Evolutionary conservation across 2,113 vertebrate species (phyloP).

Genomic region (Agelaius phoeniceus): DNA sequence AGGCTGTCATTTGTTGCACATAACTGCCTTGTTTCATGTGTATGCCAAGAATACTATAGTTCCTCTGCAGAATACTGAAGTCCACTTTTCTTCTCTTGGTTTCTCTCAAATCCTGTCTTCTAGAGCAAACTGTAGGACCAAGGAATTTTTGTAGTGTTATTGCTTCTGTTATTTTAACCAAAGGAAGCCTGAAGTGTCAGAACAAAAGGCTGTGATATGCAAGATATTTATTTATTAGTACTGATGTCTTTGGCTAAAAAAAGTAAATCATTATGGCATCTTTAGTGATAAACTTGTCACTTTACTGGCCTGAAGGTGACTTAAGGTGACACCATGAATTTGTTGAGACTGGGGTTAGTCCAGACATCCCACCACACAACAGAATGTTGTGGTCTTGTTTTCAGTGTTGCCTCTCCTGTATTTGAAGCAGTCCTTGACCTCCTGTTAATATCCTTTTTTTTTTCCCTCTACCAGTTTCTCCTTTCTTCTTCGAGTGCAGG

Average conservation of each 20-base stretch:
- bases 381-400: rapidly evolving
- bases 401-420: not conserved
- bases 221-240: not conserved
- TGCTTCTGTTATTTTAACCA: not conserved
- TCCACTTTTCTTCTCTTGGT: not conserved
- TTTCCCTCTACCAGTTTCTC: not conserved
- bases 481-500: not conserved
- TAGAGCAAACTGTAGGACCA: not conserved
- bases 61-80: not conserved
- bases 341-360: not conserved
- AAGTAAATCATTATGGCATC: not conserved
- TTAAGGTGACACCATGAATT: not conserved
- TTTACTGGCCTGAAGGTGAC: not conserved
- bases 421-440: not conserved
- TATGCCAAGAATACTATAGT: not conserved
- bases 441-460: not conserved
- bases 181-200: not conserved
- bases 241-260: not conserved
- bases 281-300: not conserved
- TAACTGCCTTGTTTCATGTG: not conserved
- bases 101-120: not conserved
- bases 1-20: not conserved
- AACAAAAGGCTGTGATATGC: not conserved
- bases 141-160: not conserved
- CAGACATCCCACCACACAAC: not conserved